phyloP scores from a whole-genome alignment of 2,113 vertebrate species.

The Calcarius ornatus region DNA sequence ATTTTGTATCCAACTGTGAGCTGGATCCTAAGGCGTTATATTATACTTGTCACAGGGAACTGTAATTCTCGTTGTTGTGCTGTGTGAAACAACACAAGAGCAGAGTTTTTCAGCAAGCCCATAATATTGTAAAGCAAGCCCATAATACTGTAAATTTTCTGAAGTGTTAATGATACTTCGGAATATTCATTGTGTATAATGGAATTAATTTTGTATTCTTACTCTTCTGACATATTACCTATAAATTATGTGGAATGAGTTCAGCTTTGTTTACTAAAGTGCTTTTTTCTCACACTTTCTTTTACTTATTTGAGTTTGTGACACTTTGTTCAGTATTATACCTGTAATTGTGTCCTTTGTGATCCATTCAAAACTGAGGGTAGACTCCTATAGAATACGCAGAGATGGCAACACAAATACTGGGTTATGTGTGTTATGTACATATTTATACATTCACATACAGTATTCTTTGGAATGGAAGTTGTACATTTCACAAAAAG shows the following conservation, averaged over 20 bases:
- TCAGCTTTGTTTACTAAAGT: background rate
- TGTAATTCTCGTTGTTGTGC: background rate
- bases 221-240: background rate
- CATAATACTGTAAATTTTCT: background rate
- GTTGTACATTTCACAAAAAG: background rate
- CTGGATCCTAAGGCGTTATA: background rate
- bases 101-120: background rate
- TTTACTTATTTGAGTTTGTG: background rate
- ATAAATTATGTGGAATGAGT: background rate
- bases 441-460: accelerated
- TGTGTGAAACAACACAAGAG: background rate
- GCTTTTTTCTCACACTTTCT: background rate
- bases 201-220: background rate
- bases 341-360: background rate
- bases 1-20: background rate
- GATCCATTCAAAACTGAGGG: background rate
- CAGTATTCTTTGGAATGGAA: background rate
- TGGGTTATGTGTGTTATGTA: background rate
- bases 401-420: background rate
- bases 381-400: background rate
- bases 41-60: background rate
- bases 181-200: background rate
- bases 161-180: background rate
- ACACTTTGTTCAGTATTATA: background rate
- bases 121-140: background rate